These are phyloP conservation scores for Dicaeum eximium DNA, from an alignment of 2,113 vertebrate genomes.

Conservation along the genomic window DNA sequence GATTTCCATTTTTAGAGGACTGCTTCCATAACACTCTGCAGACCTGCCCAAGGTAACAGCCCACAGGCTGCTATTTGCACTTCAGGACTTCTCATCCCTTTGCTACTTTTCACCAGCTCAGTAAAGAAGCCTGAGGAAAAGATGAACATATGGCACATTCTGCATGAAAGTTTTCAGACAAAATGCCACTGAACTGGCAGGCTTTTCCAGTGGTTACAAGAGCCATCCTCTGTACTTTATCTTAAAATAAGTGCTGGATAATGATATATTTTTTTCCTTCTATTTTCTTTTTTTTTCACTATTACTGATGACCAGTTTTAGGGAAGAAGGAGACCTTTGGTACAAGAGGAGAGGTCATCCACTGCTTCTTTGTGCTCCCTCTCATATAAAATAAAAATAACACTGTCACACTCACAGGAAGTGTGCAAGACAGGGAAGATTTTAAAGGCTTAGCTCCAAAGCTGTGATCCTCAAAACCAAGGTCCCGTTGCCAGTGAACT, in stretches of 20 bases:
- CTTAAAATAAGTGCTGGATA: background rate
- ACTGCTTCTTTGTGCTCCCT: background rate
- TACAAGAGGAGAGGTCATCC: background rate
- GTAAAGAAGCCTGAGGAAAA: background rate
- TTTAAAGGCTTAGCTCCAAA: background rate
- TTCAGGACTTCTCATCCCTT: background rate
- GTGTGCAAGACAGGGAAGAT: background rate
- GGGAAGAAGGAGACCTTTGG: background rate
- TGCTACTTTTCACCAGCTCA: background rate
- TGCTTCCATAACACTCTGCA: fast-evolving
- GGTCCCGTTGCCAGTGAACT: background rate
- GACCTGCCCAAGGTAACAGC: background rate
- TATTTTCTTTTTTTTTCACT: background rate
- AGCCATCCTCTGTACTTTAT: background rate
- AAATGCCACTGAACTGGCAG: background rate
- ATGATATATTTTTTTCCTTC: background rate
- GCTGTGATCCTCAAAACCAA: background rate
- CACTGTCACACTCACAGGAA: background rate
- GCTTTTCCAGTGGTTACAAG: background rate
- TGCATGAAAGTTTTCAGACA: background rate
- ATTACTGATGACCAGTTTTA: background rate
- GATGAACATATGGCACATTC: background rate
- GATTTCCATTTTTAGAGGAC: background rate
- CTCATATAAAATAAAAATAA: background rate
- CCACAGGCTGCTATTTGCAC: background rate